Evolutionary conservation across 2,888 invertebrate species (phyloP), one percentile per base, ranked within the genome.

Genomic region (Cephus runcator): DNA sequence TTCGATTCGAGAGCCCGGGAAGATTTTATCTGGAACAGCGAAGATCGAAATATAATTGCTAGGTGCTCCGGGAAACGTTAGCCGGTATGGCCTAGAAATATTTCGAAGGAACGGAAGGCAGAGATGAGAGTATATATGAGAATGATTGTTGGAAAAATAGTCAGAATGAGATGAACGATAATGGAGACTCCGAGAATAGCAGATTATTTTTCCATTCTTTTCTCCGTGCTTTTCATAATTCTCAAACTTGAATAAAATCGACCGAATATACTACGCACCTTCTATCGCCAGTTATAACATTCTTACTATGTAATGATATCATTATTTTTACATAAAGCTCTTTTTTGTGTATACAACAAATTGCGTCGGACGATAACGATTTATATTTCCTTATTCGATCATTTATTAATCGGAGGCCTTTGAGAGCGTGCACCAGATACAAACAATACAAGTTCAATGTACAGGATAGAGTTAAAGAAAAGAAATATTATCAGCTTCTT

Each of bases 241-340:
- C 77, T 77, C 80, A 82, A 83, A 85, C 80, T 83, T 84, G 77
- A 78, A 36, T 78, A 69, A 77, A 81, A 80, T 80, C 76, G 82
- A 85, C 76, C 81, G 82, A 80, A 80, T 81, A 79, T 79, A 81
- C 81, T 81, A 79, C 81, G 81, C 79, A 75, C 75, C 79, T 69
- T 34, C 73, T 77, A 69, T 80, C 77, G 34, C 68, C 68, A 73
- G 75, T 73, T 75, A 77, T 56, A 56, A 0, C 6, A 23, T 56
- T 56, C 23, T 23, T 23, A 56, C 34, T 30, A 2, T 74, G 34
- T 35, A 35, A 74, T 74, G 74, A 74, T 74, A 6, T 11, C 33
- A 30, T 69, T 74, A 77, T 78, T 68, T 30, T 76, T 73, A 79
- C 80, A 73, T 80, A 81, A 77, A 76, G 35, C 69, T 33, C 76